Evolutionary conservation across 2,888 invertebrate species (phyloP), one percentile per base, ranked within the genome.

Genomic region (Pocota personata): DNA sequence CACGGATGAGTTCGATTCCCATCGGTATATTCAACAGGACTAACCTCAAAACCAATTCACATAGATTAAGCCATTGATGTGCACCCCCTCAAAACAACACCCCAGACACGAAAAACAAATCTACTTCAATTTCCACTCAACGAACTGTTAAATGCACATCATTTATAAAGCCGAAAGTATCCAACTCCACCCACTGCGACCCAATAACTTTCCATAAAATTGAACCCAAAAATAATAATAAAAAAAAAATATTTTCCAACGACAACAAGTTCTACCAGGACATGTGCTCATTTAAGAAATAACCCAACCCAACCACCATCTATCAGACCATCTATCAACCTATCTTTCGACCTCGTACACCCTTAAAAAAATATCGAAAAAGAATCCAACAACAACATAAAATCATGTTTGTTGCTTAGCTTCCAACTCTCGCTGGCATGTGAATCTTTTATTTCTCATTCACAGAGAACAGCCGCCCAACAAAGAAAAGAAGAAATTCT

Each of bases 141-240:
- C 66, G 86, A 86, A 66, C 86, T 80, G 60, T 55, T 72, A 86
- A 60, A 52, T 67, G 69, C 66, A 71, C 57, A 86, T 60, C 55
- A 82, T 55, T 60, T 83, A 73, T 43, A 58, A 76, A 16, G 19
- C 52, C 43, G 32, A 16, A 32, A 8, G 7, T 16, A 14, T 16
- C 58, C 35, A 8, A 2, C 37, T 16, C 30, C 48, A 19, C 37
- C 48, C 40, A 64, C 8, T 16, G 50, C 19, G 14, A 27, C 14
- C 75, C 66, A 64, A 75, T 32, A 75, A 40, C 21, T 32, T 64
- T 43, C 43, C 55, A 43, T 57, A 46, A 66, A 64, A 75, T 55
- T 66, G 32, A 66, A 55, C 58, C 21, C 71, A 21, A 55, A 52
- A 52, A 30, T 30, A 72, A 16, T 37, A 3, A 50, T 5, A 43